Conservation (phyloP, 1,140 invertebrate genomes). For the Lordiphosa stackelbergi region DNA sequence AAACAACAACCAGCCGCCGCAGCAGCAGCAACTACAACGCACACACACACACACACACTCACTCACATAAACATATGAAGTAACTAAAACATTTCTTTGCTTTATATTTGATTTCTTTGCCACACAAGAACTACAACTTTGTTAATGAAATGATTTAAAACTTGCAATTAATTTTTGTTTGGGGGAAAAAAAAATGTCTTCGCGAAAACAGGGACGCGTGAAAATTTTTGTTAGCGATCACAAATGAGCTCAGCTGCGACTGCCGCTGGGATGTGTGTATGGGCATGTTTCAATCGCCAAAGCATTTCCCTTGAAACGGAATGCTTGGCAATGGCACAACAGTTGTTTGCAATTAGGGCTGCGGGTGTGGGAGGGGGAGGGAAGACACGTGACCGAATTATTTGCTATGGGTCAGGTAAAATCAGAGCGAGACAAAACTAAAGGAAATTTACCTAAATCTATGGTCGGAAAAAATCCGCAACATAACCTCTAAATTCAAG, state of each 20-base stretch:
- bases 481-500: conserved; percentile 56
- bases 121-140: background rate
- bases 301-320: conserved; percentile 38
- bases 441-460: conserved; percentile 18
- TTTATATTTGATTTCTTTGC: conserved; percentile 9
- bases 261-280: conserved; percentile 16
- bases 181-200: background rate
- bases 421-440: conserved; percentile 1
- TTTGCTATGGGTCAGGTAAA: conserved; percentile 9
- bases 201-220: conserved; percentile 3
- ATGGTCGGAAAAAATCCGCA: conserved; percentile 20
- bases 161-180: conserved; percentile 1
- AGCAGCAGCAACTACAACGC: conserved; percentile 1
- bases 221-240: conserved; percentile 41
- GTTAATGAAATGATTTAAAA: background rate
- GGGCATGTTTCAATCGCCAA: conserved; percentile 22
- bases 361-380: conserved; percentile 2
- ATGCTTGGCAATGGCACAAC: conserved; percentile 42
- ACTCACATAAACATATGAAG: conserved; percentile 10
- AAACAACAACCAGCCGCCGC: conserved; percentile 8
- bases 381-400: conserved; percentile 30
- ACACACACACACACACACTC: conserved; percentile 15
- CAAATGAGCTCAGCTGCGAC: conserved; percentile 32
- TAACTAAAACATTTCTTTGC: conserved; percentile 39
- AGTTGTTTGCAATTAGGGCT: conserved; percentile 23